A percentile compares a stretch with the other conserved stretches of the same genome.
These are phyloP conservation scores for Bradypodion ventrale DNA, from an alignment of 2,797 vertebrate genomes.

Conservation along the genomic window DNA sequence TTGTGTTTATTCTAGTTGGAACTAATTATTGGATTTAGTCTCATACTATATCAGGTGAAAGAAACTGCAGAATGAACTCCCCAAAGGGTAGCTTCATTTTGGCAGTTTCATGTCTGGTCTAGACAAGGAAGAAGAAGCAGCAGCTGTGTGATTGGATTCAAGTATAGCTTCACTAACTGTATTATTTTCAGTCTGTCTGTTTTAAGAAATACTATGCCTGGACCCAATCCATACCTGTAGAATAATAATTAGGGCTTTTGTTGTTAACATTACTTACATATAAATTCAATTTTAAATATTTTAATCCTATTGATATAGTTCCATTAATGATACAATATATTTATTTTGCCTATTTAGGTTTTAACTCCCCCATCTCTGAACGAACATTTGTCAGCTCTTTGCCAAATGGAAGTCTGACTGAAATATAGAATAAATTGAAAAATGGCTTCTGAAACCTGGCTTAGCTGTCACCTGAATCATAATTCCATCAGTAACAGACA, in stretches of 20 bases:
- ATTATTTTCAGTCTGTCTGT: neutral
- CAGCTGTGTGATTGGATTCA: too few relatives aligned
- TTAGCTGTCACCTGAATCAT: slow-evolving; percentile 54
- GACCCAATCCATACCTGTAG: neutral
- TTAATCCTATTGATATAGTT: slow-evolving; percentile 44
- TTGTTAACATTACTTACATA: slow-evolving; percentile 15
- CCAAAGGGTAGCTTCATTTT: too few relatives aligned
- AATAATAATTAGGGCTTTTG: neutral
- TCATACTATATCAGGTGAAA: too few relatives aligned
- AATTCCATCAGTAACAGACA: slow-evolving; percentile 52
- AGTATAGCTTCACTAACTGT: too few relatives aligned
- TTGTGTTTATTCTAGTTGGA: too few relatives aligned
- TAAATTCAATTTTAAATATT: slow-evolving; percentile 39
- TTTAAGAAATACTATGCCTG: neutral
- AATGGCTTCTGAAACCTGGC: slow-evolving; percentile 40
- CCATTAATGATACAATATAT: slow-evolving; percentile 32
- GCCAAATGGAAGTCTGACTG: slow-evolving; percentile 44
- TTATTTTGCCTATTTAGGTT: slow-evolving; percentile 51
- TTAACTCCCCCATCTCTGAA: slow-evolving; percentile 37
- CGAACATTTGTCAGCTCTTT: slow-evolving; percentile 45
- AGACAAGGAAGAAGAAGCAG: too few relatives aligned
- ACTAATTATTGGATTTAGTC: too few relatives aligned
- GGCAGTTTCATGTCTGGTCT: too few relatives aligned
- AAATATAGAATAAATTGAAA: slow-evolving; percentile 47
- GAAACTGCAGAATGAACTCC: too few relatives aligned